Evolutionary conservation across 2,797 vertebrate species (phyloP), one percentile per base, ranked within the genome.

Genomic region (Enteromius afrohamiltoni): DNA sequence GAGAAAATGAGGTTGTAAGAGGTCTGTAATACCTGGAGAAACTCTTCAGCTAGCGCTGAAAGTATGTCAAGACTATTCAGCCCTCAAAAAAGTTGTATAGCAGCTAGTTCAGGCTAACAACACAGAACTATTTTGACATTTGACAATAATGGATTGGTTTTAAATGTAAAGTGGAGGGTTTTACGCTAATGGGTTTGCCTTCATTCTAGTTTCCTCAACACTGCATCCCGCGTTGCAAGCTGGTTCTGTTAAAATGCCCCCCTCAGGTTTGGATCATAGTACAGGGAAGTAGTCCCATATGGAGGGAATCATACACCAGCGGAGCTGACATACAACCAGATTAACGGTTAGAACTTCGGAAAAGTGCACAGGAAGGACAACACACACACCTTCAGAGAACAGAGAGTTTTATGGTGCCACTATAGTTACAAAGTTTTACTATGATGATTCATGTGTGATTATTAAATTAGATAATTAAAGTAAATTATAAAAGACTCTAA

Each of bases 231-330:
- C 40, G 26, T 26, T 53, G 47, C 60, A 79, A 68, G 47, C 71
- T 68, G 68, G 65, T 74, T 67, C 49, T 69, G 34, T 81, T 83
- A 79, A 85, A 84, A 79, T 76, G 29, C 65, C 69, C 80, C 37
- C 78, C 69, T 77, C 42, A 34, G 68, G 86, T 82, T 80, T 87
- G 84, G 82, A 79, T 79, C 34, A 84, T n/a, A 69, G 75, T 47
- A 80, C 42, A 37, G 21, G 42, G 62, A 83, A 73, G 45, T 60
- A 64, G 26, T 60, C 6, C 42, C 88, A 88, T 79, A 77, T 86
- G 86, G 82, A 82, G 68, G 10, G 9, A 79, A 82, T 87, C 76
- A 83, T 58, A 77, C 45, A 47, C 70, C 40, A 76, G 69, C 14
- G 29, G 62, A 83, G 55, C 19, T 85, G 84, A 85, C 67, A 69